phyloP scores from a whole-genome alignment of 1,140 invertebrate genomes.

The Pseudachorutes palmiensis region DNA sequence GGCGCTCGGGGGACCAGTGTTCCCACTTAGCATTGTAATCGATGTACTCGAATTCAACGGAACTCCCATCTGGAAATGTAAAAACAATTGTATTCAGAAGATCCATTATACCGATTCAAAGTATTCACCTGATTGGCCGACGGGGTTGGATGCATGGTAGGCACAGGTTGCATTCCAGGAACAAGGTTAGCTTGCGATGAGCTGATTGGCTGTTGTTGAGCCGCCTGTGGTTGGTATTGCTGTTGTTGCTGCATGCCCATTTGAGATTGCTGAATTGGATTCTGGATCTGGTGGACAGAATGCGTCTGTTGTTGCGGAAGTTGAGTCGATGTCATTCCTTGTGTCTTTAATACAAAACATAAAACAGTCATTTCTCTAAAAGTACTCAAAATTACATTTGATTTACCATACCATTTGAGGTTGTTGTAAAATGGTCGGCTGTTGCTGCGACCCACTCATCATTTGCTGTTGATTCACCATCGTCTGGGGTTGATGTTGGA shows the following conservation, averaged over 20 bases:
- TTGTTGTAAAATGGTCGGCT: constrained; percentile 19
- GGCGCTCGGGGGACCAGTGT: background rate
- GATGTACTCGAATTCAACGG: background rate
- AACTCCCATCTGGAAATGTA: background rate
- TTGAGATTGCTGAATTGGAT: constrained; percentile 3
- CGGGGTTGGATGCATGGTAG: background rate
- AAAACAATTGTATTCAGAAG: background rate
- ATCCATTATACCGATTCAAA: too few relatives aligned
- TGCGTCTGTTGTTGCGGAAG: constrained; percentile 12
- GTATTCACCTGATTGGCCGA: background rate
- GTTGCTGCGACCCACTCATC: background rate
- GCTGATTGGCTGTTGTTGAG: constrained; percentile 15
- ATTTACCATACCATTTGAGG: constrained; percentile 14
- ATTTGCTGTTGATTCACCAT: background rate
- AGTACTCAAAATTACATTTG: too few relatives aligned
- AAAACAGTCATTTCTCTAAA: too few relatives aligned
- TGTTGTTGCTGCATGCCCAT: constrained; percentile 13
- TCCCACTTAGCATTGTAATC: background rate
- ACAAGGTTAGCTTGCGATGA: background rate
- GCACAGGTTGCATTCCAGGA: background rate
- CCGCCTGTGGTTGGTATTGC: background rate
- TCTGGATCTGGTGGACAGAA: constrained; percentile 14
- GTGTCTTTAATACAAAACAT: too few relatives aligned
- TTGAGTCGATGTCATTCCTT: constrained; percentile 10
- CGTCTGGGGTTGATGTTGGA: background rate